Conservation (phyloP, 2,797 vertebrate species). For the Alfaro cultratus region DNA sequence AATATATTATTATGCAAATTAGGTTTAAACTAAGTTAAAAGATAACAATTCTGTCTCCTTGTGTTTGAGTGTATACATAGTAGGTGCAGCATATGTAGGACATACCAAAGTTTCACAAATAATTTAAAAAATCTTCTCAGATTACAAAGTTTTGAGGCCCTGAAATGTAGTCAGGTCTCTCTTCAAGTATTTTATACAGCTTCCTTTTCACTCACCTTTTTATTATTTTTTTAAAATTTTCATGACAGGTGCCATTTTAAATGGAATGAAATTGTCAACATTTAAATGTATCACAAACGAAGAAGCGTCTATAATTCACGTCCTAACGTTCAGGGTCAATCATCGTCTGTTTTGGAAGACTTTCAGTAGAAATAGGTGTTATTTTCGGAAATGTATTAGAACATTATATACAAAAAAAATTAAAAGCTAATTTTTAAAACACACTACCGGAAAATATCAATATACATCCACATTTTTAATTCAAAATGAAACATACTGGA, state of each 20-base stretch:
- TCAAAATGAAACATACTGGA: neutral
- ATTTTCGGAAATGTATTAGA: too few relatives aligned
- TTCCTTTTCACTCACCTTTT: neutral
- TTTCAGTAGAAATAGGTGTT: neutral
- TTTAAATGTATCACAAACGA: neutral
- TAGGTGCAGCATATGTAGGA: neutral
- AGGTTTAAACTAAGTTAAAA: neutral
- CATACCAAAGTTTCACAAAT: neutral
- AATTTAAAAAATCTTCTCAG: neutral
- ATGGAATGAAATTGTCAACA: neutral
- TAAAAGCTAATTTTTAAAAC: neutral
- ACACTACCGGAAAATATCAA: neutral
- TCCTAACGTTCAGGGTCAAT: neutral
- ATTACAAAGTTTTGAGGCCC: neutral
- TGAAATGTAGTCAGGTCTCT: neutral
- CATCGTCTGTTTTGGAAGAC: neutral
- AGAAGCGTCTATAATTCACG: neutral
- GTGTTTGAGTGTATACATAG: neutral
- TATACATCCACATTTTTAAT: neutral
- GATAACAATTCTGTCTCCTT: neutral
- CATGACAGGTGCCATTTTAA: neutral
- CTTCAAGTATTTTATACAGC: neutral
- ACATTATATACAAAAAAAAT: neutral
- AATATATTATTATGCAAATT: neutral
- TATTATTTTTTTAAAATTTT: neutral